Evolutionary conservation across 1,140 invertebrate genomes (phyloP), one percentile per base, ranked within the genome.

Genomic region (Thereuonema tuberculata): DNA sequence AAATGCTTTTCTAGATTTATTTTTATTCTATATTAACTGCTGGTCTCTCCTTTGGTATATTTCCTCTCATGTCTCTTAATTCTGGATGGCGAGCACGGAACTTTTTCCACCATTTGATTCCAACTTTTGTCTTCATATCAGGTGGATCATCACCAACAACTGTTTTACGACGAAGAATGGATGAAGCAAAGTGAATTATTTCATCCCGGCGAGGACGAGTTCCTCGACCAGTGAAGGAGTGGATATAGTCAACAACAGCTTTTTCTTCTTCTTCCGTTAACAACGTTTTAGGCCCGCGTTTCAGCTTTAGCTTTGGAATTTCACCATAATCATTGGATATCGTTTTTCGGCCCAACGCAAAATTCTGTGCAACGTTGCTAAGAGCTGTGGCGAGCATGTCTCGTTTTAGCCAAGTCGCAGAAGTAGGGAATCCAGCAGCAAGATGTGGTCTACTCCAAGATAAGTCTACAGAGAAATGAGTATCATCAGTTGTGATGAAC

Each of bases 101-200:
- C 28, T 55, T 55, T 23, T 55, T 55, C 53, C 53, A 55, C 53
- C 53, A 55, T 23, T 55, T 55, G 17, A 55, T 55, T 17, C 53
- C 53, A 26, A 55, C 53, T 55, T 55, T 55, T 17, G 53, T 55
- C 27, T 55, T 55, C 25, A 29, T 29, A 28, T 28, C 26, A 26
- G 25, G 9, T 12, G 9, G 3, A 24, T 5, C 17, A 5, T 20
- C 48, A 14, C 48, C 23, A 12, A 21, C 9, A 21, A 5, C 17
- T 50, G 21, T 5, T 21, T 55, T 55, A 12, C 27, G 53, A 9
- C 21, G 53, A 9, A 55, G 27, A 29, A 55, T 55, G 9, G 53
- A 26, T 23, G 53, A 55, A 12, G 53, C 53, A 29, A 9, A 55
- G 5, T 25, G 24, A 55, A 55, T 55, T 9, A 55, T 55, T 28